Base-by-base conservation (phyloP, 2,888 invertebrate species). In the Drosophila melanosoma region DNA sequence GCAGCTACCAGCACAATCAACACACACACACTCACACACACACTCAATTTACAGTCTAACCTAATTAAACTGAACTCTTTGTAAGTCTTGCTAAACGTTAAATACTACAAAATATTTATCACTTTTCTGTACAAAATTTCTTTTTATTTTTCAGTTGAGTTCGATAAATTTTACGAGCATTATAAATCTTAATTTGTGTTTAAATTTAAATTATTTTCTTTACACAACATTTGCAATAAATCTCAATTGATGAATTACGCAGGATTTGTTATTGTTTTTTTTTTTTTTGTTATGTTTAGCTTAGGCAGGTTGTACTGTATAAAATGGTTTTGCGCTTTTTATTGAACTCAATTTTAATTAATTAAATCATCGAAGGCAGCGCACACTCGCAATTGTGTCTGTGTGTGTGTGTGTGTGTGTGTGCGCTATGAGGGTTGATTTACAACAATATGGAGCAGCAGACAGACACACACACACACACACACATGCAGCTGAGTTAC, bases 341-440 rank as follows among this genome's bases (percentile, higher is more conserved):
- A 87, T 90, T 87, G 90, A 89, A 89, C 89, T 89, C 80, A 89
- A 90, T 90, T 89, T 89, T 90, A 89, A 90, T 89, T 89, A 89
- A 89, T 89, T 89, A 89, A 90, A 89, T 89, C 87, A 90, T 89
- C 84, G 89, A 87, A 89, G 80, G 74, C 84, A 77, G 74, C 35
- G 74, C 65, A 73, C 67, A 69, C 48, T 42, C 58, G 64, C 66
- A 58, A 69, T 64, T 61, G 64, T 53, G 63, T 77, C 69, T 62
- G 64, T 74, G 72, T 52, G 62, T 75, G 66, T 53, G 63, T 67
- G 69, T 64, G 65, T 81, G 63, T 56, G 29, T 11, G 57, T 75
- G 71, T 11, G 57, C 71, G 73, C 48, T 64, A 33, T 70, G 75
- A 62, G 69, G 71, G 75, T 73, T 75, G 74, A 78, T 72, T 71